These are phyloP conservation scores for Cichladusa arquata DNA, from an alignment of 2,113 vertebrate species.

Conservation along the genomic window DNA sequence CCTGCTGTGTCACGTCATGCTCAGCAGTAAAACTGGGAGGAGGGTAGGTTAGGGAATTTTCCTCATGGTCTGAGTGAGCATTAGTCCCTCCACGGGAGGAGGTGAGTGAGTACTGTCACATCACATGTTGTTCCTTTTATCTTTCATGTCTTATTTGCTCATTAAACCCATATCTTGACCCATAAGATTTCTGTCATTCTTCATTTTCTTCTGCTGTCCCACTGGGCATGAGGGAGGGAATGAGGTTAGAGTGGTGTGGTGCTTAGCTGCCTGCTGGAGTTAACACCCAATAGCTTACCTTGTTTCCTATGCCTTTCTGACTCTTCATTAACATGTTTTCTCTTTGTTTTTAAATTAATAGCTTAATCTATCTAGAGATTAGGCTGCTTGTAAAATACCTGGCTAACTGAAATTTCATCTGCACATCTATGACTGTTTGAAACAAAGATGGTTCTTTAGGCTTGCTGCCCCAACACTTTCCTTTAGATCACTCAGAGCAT, in stretches of 20 bases:
- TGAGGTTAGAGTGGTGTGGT: neutral
- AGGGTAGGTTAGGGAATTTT: neutral
- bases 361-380: neutral
- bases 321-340: neutral
- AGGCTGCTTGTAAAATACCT: neutral
- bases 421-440: neutral
- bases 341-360: neutral
- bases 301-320: neutral
- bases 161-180: neutral
- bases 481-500: neutral
- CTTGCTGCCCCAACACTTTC: neutral
- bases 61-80: rapidly evolving
- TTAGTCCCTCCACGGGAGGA: neutral
- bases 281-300: neutral
- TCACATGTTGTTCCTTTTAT: neutral
- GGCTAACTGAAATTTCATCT: neutral
- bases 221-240: rapidly evolving
- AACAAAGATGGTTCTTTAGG: neutral
- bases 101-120: neutral
- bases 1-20: too few relatives aligned
- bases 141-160: neutral
- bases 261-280: neutral
- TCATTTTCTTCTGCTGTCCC: neutral
- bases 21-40: neutral
- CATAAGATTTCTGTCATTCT: neutral